Conservation (phyloP, 2,888 invertebrate genomes). For the Sminthurinus aureus region DNA sequence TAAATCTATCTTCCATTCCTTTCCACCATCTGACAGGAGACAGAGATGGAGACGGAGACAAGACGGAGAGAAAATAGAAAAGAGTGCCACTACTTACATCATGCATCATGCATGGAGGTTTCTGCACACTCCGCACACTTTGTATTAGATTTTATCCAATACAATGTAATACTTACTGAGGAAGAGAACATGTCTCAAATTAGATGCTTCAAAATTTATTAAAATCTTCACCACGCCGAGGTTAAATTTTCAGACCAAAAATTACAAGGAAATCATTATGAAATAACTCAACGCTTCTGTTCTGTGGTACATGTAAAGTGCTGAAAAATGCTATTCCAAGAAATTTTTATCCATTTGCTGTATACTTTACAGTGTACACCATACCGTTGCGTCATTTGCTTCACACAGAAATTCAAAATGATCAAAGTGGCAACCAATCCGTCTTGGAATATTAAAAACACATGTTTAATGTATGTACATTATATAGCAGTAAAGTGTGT, state of each 20-base stretch:
- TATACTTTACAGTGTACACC: no score
- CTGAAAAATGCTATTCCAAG: not conserved
- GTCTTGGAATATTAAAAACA: no score
- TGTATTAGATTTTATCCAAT: not conserved
- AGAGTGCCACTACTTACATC: constrained; percentile 8
- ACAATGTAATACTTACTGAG: constrained; percentile 14
- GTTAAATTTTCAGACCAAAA: not conserved
- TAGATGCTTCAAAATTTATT: not conserved
- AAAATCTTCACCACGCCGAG: not conserved
- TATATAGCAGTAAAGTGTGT: no score
- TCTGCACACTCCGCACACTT: no score
- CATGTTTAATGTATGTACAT: no score
- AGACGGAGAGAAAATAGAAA: no score
- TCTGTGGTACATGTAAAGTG: not conserved
- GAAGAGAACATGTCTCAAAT: not conserved
- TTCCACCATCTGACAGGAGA: constrained; percentile 7
- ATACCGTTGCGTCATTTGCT: no score
- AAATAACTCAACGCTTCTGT: not conserved
- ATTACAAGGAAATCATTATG: not conserved
- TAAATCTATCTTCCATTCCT: constrained; percentile 29
- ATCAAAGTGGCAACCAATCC: no score
- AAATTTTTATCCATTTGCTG: no score
- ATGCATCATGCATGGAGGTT: not conserved
- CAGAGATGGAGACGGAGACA: no score
- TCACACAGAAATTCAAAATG: no score